A percentile compares a stretch with the other conserved stretches of the same genome.
Conservation (phyloP, 2,797 vertebrate species). For the Megaceryle alcyon region DNA sequence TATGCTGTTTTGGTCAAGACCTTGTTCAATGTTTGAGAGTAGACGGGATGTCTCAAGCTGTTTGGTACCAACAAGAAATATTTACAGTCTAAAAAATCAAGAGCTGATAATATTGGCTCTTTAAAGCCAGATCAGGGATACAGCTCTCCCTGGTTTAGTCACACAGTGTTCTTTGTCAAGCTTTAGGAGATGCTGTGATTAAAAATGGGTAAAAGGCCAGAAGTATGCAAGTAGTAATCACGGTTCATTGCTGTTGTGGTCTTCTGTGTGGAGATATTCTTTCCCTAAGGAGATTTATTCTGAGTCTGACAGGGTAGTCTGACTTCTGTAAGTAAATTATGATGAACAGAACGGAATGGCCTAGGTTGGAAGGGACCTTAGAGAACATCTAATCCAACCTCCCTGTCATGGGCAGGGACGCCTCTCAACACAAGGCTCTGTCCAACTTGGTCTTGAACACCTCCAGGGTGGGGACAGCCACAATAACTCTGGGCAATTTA, state of each 20-base stretch:
- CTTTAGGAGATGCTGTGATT: not conserved
- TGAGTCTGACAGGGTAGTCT: not conserved
- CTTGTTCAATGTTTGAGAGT: not conserved
- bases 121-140: not conserved
- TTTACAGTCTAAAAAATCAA: not conserved
- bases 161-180: not conserved
- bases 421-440: no score
- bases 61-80: not conserved
- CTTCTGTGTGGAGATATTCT: not conserved
- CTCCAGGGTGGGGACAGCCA: no score
- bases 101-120: not conserved
- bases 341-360: not conserved
- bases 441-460: no score
- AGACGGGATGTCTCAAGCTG: not conserved
- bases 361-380: no score
- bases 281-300: not conserved
- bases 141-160: not conserved
- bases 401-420: no score
- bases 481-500: no score
- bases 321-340: not conserved
- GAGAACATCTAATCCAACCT: no score
- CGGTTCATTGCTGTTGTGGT: not conserved
- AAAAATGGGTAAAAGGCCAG: not conserved
- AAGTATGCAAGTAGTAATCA: not conserved
- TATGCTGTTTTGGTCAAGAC: not conserved